Evolutionary conservation across 1,140 invertebrate genomes (phyloP), one percentile per base, ranked within the genome.

Genomic region (Geopemphigus sp.): DNA sequence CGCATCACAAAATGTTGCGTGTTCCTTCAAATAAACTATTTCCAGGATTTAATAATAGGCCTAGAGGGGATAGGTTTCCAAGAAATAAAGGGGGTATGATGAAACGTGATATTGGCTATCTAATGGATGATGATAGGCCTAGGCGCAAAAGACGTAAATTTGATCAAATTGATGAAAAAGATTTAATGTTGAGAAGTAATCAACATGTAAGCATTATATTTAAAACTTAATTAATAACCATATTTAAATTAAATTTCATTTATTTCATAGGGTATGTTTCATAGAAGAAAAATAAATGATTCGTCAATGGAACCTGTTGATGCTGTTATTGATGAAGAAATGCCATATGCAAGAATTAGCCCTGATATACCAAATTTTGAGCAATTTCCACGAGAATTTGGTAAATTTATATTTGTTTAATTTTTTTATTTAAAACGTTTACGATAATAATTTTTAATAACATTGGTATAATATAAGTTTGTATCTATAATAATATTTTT

Each of bases 71-170:
- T 50, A 24, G 74, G 12, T 78, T 78, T 63, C 15, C 22, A 6
- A 78, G 74, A 63, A 78, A 63, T 26, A 78, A 78, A 47, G 57
- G 74, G 1, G 8, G 22, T 61, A 17, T 78, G 12, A 78, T 78
- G 22, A 78, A 78, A 78, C 5, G 74, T 47, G 74, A 78, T 78
- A n/a, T 78, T 45, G 22, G 56, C 5, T 61, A 78, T 63, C 39
- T 12, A 19, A 26, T 78, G 17, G 74, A 78, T 50, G 74, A 78
- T 29, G 74, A 78, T 61, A 59, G 74, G 22, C 74, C 74, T 78
- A 78, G 74, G 17, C 74, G 74, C 26, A 78, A 78, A 12, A 78
- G 74, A 29, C 56, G 74, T 22, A 78, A 56, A 63, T 78, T 78
- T 78, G 74, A 78, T 78, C 56, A 61, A 4, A 29, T 6, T 6